Evolutionary conservation across 1,140 invertebrate species (phyloP).

Genomic region (Chironomus striatipennis): DNA sequence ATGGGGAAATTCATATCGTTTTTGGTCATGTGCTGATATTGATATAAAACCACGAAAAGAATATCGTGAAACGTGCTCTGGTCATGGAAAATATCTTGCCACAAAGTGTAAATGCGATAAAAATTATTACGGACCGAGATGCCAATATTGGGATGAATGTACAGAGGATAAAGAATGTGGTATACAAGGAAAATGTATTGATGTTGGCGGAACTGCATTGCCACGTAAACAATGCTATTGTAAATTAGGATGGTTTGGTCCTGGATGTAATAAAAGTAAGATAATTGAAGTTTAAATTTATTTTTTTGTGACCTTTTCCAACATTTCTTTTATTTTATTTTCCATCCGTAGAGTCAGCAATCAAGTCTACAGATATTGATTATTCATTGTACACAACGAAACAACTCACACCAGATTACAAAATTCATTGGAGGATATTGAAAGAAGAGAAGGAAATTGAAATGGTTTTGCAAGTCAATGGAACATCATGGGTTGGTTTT

Average conservation of each 20-base stretch:
- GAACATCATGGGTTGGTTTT: conserved; percentile 75
- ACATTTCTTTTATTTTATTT: conserved; percentile 24
- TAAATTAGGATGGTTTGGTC: conserved; percentile 74
- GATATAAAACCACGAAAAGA: conserved; percentile 66
- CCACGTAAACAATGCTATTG: conserved; percentile 85
- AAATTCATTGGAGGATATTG: conserved; percentile 74
- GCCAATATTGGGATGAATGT: conserved; percentile 82
- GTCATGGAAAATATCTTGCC: conserved; percentile 66
- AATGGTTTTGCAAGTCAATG: conserved; percentile 71
- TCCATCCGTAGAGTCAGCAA: conserved; percentile 49
- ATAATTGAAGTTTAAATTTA: conserved; percentile 28
- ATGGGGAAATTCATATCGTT: conserved; percentile 75
- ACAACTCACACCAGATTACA: conserved; percentile 60
- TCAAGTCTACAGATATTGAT: conserved; percentile 56
- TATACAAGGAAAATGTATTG: conserved; percentile 71
- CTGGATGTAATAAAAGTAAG: conserved; percentile 67
- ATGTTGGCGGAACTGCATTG: conserved; percentile 65
- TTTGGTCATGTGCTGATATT: conserved; percentile 94
- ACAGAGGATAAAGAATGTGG: conserved; percentile 73
- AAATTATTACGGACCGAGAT: conserved; percentile 68
- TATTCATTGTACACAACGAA: conserved; percentile 57
- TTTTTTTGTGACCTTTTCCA: not conserved
- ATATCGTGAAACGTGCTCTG: conserved; percentile 73
- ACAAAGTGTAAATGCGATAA: conserved; percentile 74
- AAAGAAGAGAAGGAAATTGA: conserved; percentile 75